Conservation (phyloP, 2,797 vertebrate species). For the Pangasius mekongensis region DNA sequence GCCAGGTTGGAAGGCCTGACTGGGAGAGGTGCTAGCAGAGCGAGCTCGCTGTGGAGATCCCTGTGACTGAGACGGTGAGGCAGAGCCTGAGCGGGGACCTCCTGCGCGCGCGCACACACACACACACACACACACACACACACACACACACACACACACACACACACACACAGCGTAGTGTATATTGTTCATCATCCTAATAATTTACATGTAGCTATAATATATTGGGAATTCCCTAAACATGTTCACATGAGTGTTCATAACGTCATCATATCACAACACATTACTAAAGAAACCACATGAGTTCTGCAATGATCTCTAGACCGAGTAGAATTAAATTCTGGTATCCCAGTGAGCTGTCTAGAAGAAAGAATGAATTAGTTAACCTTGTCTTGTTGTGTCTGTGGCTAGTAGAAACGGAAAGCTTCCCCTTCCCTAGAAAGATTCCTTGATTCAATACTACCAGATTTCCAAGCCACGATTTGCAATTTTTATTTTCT, state of each 20-base stretch:
- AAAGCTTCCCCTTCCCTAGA: not conserved
- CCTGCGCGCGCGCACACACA: conserved; percentile 68
- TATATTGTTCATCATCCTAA: not conserved
- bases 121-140: conserved; percentile 33
- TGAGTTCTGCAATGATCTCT: not conserved
- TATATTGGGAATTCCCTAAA: too few relatives aligned
- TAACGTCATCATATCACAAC: not conserved
- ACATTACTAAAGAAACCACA: not conserved
- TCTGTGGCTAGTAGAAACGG: not conserved
- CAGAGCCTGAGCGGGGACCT: conserved; percentile 83
- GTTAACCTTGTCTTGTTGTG: not conserved
- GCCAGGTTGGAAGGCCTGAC: conserved; percentile 86
- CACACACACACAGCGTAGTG: conserved; percentile 1
- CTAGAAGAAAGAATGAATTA: not conserved
- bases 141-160: conserved; percentile 17
- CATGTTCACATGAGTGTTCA: not conserved
- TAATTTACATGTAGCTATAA: not conserved
- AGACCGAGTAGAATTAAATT: not conserved
- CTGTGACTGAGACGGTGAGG: conserved; percentile 88
- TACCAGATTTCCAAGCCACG: not conserved
- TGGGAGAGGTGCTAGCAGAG: conserved; percentile 85
- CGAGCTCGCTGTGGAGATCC: conserved; percentile 90
- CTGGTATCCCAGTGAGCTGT: not conserved
- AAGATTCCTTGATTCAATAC: not conserved
- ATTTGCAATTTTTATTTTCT: not conserved